Conservation (phyloP, 1,140 invertebrate species). For the Lamellibrachia luymesi region DNA sequence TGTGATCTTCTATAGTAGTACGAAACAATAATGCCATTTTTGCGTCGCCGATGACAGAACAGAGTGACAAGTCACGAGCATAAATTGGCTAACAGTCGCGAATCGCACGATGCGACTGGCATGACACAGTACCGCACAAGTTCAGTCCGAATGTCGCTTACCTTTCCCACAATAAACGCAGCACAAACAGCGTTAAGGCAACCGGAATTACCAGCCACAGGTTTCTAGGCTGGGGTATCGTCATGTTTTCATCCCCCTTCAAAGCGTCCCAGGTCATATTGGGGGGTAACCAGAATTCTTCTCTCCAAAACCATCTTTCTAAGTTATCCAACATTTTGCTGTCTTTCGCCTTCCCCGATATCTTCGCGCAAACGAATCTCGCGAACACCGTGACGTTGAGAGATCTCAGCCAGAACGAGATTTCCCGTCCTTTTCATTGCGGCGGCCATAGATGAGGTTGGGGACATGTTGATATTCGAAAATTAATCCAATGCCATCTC, state of each 20-base stretch:
- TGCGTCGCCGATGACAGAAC: background rate
- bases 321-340: constrained; percentile 12
- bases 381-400: background rate
- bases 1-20: background rate
- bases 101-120: background rate
- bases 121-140: background rate
- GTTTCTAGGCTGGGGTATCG: constrained; percentile 20
- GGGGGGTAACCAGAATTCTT: constrained; percentile 28
- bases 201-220: constrained; percentile 27
- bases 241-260: constrained; percentile 23
- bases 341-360: background rate
- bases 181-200: constrained; percentile 25
- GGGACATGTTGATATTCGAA: background rate
- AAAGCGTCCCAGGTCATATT: constrained; percentile 25
- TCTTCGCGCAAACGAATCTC: constrained; percentile 10
- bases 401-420: background rate
- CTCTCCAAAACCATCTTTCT: constrained; percentile 26
- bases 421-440: background rate
- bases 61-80: background rate
- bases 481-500: background rate
- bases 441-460: background rate
- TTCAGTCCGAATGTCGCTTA: constrained; percentile 13
- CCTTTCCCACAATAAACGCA: constrained; percentile 27
- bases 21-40: background rate
- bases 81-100: background rate